Base-by-base conservation (phyloP, 1,140 invertebrate genomes). In the Drosophila tropicalis region DNA sequence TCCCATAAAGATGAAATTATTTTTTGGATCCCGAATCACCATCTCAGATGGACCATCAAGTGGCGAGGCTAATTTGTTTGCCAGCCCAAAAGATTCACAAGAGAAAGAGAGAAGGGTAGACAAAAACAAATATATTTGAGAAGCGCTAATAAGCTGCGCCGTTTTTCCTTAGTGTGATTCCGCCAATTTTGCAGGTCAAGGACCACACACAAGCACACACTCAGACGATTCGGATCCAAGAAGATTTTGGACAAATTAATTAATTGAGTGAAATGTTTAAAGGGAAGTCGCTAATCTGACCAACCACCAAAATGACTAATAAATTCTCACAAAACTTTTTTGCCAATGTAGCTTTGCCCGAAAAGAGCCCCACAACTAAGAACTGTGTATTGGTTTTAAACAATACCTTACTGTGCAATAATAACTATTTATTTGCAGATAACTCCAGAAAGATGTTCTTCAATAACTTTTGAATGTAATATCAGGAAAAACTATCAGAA, bases 61-160 rank as follows among this genome's bases (percentile, higher is more conserved):
- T 89, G 83, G 84, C 71, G 67, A 29, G 29, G 5, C 84, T 80
- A 87, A 89, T 87, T 87, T 87, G 84, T 84, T 87, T 87, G 76
- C 25, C 83, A 78, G 77, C 84, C n/a, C 67, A 89, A 81, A 86
- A 83, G 17, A 47, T 47, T 47, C 44, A 47, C 29, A 29, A n/a
- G 29, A 29, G 5, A 6, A 29, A 29, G 29, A 29, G 29, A 7
- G 9, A 47, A 19, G 41, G 15, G 29, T 29, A 5, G 10, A 47
- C 7, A 47, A 22, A 51, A 22, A 22, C 12, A 22, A 47, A 51
- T 1, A 89, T 87, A 76, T 89, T 83, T 83, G 80, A 63, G 73
- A 62, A 58, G 80, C 84, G 84, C 84, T 84, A 87, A 87, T 89
- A 82, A 84, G 84, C 68, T 67, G 79, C 79, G 44, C n/a, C n/a